phyloP scores from a whole-genome alignment of 2,888 invertebrate genomes.

The Danaus chrysippus region DNA sequence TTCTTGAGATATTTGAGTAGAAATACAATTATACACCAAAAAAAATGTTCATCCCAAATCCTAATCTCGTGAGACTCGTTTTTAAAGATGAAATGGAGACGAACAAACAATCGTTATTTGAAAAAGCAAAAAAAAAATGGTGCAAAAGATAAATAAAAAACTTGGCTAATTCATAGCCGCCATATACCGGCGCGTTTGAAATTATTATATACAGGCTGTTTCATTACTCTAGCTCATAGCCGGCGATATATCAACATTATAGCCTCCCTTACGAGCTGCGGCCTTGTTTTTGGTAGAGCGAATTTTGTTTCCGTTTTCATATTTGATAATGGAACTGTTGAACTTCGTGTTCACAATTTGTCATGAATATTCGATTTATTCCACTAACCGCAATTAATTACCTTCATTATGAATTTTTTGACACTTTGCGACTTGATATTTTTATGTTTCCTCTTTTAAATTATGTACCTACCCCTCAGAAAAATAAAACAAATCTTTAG shows the following conservation, averaged over 20 bases:
- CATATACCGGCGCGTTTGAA: constrained; percentile 58
- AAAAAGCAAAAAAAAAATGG: not conserved
- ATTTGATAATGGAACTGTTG: constrained; percentile 4
- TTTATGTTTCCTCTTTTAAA: too few relatives aligned
- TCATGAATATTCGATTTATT: too few relatives aligned
- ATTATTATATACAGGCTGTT: constrained; percentile 69
- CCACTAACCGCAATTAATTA: too few relatives aligned
- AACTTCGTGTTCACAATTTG: not conserved
- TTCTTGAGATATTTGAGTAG: not conserved
- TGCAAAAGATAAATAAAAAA: constrained; percentile 6
- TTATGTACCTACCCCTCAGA: too few relatives aligned
- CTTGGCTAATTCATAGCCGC: constrained; percentile 31
- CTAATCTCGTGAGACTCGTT: not conserved
- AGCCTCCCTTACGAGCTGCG: constrained; percentile 54
- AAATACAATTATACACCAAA: not conserved
- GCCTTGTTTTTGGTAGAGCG: constrained; percentile 19
- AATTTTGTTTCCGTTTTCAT: constrained; percentile 16
- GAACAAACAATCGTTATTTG: not conserved
- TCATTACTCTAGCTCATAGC: constrained; percentile 59
- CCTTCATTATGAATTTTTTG: too few relatives aligned
- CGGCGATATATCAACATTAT: constrained; percentile 68
- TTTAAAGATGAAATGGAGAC: not conserved
- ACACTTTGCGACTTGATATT: too few relatives aligned
- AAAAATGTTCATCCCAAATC: constrained; percentile 6
- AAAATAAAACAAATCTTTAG: too few relatives aligned